A percentile compares a stretch with the other conserved stretches of the same genome.
phyloP scores from a whole-genome alignment of 2,888 invertebrate genomes.

The Tetragonisca angustula region DNA sequence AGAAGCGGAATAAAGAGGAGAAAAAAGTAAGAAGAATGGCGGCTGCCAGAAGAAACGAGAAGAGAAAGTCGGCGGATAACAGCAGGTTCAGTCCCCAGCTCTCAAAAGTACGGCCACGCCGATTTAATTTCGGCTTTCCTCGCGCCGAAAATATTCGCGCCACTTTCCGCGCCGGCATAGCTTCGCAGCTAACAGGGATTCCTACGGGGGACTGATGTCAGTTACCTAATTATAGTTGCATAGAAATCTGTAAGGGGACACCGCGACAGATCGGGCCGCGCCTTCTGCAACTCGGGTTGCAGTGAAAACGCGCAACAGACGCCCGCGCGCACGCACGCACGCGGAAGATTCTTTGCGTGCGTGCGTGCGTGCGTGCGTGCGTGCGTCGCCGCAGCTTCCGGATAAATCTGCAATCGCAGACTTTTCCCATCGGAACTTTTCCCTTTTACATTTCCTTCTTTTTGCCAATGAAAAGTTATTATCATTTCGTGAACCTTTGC shows the following conservation, averaged over 20 bases:
- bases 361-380: conserved; percentile 21
- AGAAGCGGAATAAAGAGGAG: no score
- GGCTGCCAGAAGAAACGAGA: background rate
- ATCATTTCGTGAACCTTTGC: background rate
- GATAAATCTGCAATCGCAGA: conserved; percentile 10
- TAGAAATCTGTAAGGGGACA: conserved; percentile 75
- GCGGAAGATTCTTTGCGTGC: conserved; percentile 59
- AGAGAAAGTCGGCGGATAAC: background rate
- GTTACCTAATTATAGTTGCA: conserved; percentile 75
- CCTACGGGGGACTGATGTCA: conserved; percentile 65
- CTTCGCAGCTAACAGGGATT: conserved; percentile 72
- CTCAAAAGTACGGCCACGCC: conserved; percentile 62
- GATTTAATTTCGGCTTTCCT: conserved; percentile 71
- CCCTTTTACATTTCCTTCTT: background rate
- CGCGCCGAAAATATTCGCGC: conserved; percentile 72
- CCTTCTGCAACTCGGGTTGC: conserved; percentile 65
- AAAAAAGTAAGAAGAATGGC: background rate
- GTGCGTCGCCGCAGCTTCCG: conserved; percentile 29
- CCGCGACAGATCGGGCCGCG: conserved; percentile 54
- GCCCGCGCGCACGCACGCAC: conserved; percentile 44
- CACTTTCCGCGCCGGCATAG: conserved; percentile 68
- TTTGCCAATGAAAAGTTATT: background rate
- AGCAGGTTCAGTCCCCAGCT: conserved; percentile 3
- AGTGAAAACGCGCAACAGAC: conserved; percentile 57
- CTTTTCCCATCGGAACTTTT: background rate